Evolutionary conservation across 2,888 invertebrate genomes (phyloP).

Genomic region (Deilephila porcellus): DNA sequence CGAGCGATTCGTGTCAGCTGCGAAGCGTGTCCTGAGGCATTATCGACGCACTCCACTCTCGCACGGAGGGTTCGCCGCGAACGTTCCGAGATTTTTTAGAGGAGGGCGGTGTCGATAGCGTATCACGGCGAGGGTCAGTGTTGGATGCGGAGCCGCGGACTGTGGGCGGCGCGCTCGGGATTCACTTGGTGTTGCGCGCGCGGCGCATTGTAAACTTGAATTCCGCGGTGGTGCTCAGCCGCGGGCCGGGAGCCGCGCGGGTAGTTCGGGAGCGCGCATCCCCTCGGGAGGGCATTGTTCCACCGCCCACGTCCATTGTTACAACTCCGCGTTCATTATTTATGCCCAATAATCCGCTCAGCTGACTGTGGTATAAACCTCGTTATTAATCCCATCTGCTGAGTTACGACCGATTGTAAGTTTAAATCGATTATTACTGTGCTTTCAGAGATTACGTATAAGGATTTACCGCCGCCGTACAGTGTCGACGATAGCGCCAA

Average conservation of each 20-base stretch:
- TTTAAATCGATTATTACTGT: constrained; percentile 55
- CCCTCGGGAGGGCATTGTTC: constrained; percentile 60
- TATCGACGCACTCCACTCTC: constrained; percentile 38
- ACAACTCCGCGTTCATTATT: constrained; percentile 55
- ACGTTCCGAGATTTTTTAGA: constrained; percentile 56
- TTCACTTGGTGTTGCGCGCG: constrained; percentile 19
- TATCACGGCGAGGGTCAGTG: constrained; percentile 58
- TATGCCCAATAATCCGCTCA: constrained; percentile 66
- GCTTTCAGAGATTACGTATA: constrained; percentile 71
- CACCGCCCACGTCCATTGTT: constrained; percentile 62
- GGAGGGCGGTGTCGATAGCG: constrained; percentile 59
- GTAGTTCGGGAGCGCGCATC: constrained; percentile 53
- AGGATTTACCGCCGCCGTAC: constrained; percentile 77
- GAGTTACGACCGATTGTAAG: constrained; percentile 61
- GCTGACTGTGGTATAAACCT: constrained; percentile 63
- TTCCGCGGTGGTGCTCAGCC: constrained; percentile 31
- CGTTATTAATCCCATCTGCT: constrained; percentile 56
- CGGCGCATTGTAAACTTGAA: constrained; percentile 42
- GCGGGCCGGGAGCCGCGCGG: constrained; percentile 37
- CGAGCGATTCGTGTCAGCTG: constrained; percentile 38
- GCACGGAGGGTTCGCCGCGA: constrained; percentile 50
- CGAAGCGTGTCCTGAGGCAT: constrained; percentile 59
- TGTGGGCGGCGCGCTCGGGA: constrained; percentile 53
- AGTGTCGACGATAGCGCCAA: constrained; percentile 63
- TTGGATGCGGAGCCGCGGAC: constrained; percentile 59